Evolutionary conservation across 2,797 vertebrate genomes (phyloP).

Genomic region (Steatocranus sp.): DNA sequence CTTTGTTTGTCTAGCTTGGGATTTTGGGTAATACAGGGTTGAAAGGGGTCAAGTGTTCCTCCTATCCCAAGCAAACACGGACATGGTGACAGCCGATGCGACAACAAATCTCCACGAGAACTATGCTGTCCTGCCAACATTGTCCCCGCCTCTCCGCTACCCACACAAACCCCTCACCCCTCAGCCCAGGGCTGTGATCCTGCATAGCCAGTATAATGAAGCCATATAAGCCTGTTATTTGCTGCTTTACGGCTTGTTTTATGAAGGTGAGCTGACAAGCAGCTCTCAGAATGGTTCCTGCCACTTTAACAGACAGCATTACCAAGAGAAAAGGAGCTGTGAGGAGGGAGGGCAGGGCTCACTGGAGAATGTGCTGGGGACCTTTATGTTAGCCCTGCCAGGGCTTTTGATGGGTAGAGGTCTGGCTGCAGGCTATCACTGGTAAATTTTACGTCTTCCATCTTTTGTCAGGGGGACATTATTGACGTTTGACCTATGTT

Average conservation of each 20-base stretch:
- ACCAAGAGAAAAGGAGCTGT: constrained; percentile 82
- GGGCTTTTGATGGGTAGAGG: constrained; percentile 88
- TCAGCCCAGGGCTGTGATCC: constrained; percentile 69
- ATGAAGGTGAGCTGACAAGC: constrained; percentile 84
- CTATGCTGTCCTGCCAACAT: constrained; percentile 51
- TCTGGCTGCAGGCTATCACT: constrained; percentile 89
- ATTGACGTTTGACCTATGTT: constrained; percentile 89
- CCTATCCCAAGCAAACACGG: constrained; percentile 51
- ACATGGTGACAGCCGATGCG: constrained; percentile 48
- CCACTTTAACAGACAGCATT: constrained; percentile 88
- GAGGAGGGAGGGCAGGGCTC: constrained; percentile 69
- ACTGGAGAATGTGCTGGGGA: constrained; percentile 68
- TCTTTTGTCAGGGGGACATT: constrained; percentile 84
- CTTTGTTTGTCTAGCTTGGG: constrained; percentile 24
- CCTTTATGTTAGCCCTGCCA: constrained; percentile 71
- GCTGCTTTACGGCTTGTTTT: constrained; percentile 82
- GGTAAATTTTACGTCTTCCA: constrained; percentile 87
- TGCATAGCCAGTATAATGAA: constrained; percentile 78
- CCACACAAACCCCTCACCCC: constrained; percentile 24
- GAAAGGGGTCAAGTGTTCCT: constrained; percentile 48
- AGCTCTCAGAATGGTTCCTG: constrained; percentile 84
- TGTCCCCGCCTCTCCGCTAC: constrained; percentile 43
- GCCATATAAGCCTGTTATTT: constrained; percentile 83
- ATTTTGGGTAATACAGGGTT: constrained; percentile 25
- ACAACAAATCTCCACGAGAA: constrained; percentile 63